Evolutionary conservation across 64 coral and sea anemone genomes (phyloP).

Genomic region (Porites lutea): DNA sequence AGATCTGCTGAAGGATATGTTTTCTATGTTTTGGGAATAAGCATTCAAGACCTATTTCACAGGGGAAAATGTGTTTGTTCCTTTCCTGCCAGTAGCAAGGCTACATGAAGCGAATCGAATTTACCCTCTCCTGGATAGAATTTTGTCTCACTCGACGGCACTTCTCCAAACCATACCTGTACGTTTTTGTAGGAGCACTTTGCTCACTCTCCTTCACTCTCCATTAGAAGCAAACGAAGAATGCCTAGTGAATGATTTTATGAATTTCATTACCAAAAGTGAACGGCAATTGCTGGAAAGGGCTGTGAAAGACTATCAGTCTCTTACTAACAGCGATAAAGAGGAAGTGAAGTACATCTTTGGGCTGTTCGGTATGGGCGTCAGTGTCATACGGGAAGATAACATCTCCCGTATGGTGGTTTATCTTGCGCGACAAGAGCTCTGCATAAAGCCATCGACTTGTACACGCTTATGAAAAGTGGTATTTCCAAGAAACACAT

Average conservation of each 20-base stretch:
- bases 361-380: neutral
- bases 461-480: neutral
- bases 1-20: neutral
- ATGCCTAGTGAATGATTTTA: neutral
- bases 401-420: neutral
- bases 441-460: neutral
- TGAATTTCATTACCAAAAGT: neutral
- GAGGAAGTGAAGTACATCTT: neutral
- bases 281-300: neutral
- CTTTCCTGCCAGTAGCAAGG: neutral
- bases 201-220: neutral
- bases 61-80: slow-evolving; percentile 2
- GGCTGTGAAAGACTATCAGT: neutral
- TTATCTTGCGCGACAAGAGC: neutral
- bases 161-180: neutral
- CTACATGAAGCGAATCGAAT: neutral
- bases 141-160: neutral
- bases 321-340: neutral
- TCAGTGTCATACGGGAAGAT: neutral
- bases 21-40: neutral
- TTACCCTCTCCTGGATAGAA: neutral
- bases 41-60: neutral
- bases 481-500: neutral
- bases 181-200: neutral
- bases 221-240: neutral